A percentile compares a stretch with the other conserved stretches of the same genome.
phyloP scores from a whole-genome alignment of 2,113 vertebrate species.

The Panthera leo region DNA sequence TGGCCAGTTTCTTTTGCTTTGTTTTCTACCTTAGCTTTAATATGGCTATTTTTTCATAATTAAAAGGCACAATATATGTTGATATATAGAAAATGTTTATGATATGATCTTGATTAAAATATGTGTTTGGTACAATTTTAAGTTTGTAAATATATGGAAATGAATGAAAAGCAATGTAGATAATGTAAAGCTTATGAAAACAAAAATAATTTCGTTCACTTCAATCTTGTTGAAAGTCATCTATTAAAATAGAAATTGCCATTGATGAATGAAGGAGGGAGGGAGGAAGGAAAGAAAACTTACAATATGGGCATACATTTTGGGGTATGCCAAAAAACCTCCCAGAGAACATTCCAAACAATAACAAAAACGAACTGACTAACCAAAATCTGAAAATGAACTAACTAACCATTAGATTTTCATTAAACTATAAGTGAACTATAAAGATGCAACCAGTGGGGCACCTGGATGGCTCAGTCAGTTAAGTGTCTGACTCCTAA shows the following conservation, averaged over 20 bases:
- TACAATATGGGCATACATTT: background rate
- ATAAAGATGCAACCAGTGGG: background rate
- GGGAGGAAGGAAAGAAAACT: background rate
- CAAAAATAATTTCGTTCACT: background rate
- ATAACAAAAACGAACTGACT: background rate
- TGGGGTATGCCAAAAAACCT: background rate
- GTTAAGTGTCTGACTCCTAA: too few relatives aligned
- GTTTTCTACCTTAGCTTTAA: background rate
- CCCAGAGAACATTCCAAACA: conserved; percentile 19
- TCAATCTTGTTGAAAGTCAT: background rate
- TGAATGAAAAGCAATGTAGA: background rate
- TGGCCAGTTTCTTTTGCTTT: background rate
- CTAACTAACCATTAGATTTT: background rate
- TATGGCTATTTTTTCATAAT: background rate
- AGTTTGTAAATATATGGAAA: background rate
- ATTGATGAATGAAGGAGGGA: background rate
- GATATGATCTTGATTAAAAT: background rate
- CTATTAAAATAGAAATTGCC: background rate
- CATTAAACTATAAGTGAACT: conserved; percentile 34
- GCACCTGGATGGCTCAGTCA: too few relatives aligned
- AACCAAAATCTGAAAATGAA: background rate
- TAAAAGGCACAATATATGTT: background rate
- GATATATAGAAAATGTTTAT: background rate
- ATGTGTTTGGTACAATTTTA: background rate
- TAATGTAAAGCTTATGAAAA: background rate